Conservation (phyloP, 2,113 vertebrate species). For the Oncorhynchus keta region DNA sequence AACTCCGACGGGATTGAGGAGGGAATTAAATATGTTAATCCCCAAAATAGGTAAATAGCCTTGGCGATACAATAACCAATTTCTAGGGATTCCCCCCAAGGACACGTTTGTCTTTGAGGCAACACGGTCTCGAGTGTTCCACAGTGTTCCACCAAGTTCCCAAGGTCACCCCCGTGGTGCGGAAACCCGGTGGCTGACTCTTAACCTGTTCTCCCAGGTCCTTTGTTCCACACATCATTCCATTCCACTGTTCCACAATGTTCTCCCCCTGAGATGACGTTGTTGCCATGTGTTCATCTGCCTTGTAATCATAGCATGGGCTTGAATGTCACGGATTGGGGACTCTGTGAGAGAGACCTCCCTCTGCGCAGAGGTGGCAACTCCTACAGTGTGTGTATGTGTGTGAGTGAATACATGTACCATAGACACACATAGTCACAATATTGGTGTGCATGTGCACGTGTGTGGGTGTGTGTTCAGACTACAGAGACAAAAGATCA, state of each 20-base stretch:
- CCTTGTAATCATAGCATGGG: conserved; percentile 80
- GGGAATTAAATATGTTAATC: conserved; percentile 86
- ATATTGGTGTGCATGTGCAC: conserved; percentile 24
- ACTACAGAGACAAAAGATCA: conserved; percentile 25
- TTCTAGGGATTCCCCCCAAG: conserved; percentile 81
- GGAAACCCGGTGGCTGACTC: conserved; percentile 63
- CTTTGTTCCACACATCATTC: conserved; percentile 70
- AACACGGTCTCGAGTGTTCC: conserved; percentile 60
- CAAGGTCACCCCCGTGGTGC: conserved; percentile 75
- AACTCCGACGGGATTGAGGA: conserved; percentile 80
- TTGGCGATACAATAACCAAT: conserved; percentile 84
- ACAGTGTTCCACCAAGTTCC: conserved; percentile 70
- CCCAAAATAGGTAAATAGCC: conserved; percentile 85
- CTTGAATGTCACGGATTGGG: conserved; percentile 74
- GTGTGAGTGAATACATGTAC: not conserved
- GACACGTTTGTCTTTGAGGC: conserved; percentile 82
- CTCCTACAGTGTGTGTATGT: conserved; percentile 9
- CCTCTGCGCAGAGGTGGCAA: conserved; percentile 30
- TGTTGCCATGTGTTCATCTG: conserved; percentile 76
- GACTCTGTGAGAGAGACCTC: conserved; percentile 49
- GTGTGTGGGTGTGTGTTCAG: not conserved
- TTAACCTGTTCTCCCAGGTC: conserved; percentile 74
- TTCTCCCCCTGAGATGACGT: conserved; percentile 60
- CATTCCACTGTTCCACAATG: conserved; percentile 41
- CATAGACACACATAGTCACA: not conserved